Percentiles rank a stretch among this genome's conserved stretches.
Conservation (phyloP, 2,113 vertebrate genomes). For the Falco punctatus region DNA sequence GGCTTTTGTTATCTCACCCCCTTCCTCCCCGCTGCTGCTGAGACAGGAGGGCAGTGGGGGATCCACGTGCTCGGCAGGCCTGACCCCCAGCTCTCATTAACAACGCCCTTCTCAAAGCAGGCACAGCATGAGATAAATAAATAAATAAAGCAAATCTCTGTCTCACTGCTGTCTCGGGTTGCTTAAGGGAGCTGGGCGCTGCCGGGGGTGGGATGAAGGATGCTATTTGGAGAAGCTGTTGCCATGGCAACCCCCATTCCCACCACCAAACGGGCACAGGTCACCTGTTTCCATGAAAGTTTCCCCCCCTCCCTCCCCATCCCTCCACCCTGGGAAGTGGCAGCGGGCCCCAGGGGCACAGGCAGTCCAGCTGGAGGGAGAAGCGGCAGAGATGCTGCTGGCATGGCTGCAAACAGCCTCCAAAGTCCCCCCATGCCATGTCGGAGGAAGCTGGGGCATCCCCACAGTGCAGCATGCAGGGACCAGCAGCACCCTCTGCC, state of each 20-base stretch:
- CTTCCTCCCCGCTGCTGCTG: not conserved
- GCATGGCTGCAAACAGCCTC: rapidly evolving
- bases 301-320: not conserved
- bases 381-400: not conserved
- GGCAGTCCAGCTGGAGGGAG: rapidly evolving
- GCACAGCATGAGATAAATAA: not conserved
- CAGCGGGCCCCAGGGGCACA: not conserved
- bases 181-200: constrained; percentile 50
- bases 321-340: not conserved
- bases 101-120: constrained; percentile 2
- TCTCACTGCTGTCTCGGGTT: constrained; percentile 58
- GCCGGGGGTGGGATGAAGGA: constrained; percentile 33
- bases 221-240: constrained; percentile 71
- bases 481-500: not conserved
- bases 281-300: constrained; percentile 67
- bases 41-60: not conserved
- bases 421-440: rapidly evolving
- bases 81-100: constrained; percentile 24
- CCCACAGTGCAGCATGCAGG: rapidly evolving
- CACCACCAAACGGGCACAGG: constrained; percentile 54
- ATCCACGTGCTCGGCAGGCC: not conserved
- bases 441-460: not conserved
- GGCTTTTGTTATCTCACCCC: not conserved
- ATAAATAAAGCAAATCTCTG: constrained; percentile 40
- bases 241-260: constrained; percentile 70